A percentile compares a stretch with the other conserved stretches of the same genome.
Conservation (phyloP, 2,888 invertebrate species). For the Eremobia ochroleuca region DNA sequence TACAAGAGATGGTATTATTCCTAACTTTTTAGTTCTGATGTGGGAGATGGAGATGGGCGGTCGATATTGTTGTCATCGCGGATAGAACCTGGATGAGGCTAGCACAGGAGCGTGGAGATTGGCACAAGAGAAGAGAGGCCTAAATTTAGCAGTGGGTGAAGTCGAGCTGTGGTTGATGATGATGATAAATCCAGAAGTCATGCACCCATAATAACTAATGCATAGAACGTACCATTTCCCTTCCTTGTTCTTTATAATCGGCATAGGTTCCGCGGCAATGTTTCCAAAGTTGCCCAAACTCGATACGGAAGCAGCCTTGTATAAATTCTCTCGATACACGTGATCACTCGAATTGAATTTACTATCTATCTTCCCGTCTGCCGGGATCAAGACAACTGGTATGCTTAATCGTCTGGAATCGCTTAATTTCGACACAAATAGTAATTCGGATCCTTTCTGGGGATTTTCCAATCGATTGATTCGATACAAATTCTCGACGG, state of each 20-base stretch:
- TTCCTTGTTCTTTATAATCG: conserved; percentile 88
- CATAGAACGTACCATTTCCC: conserved; percentile 85
- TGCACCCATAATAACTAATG: not conserved
- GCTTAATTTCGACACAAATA: conserved; percentile 83
- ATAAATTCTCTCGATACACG: conserved; percentile 86
- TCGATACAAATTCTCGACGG: conserved; percentile 83
- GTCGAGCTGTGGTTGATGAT: too few species aligned
- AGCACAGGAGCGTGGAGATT: too few species aligned
- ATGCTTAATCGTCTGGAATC: conserved; percentile 85
- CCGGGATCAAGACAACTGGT: conserved; percentile 85
- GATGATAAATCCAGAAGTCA: too few species aligned
- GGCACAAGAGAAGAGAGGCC: too few species aligned
- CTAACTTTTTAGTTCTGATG: not conserved
- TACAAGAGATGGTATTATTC: not conserved
- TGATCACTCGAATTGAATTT: conserved; percentile 87
- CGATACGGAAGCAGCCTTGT: conserved; percentile 87
- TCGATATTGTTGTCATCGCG: too few species aligned
- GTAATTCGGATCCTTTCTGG: conserved; percentile 78
- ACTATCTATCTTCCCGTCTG: conserved; percentile 77
- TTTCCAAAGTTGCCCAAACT: conserved; percentile 87
- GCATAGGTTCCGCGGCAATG: conserved; percentile 86
- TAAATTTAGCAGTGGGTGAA: too few species aligned
- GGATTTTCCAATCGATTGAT: conserved; percentile 73
- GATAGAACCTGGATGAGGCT: too few species aligned
- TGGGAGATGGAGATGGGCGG: not conserved